A percentile compares a stretch with the other conserved stretches of the same genome.
Evolutionary conservation across 2,113 vertebrate species (phyloP).

Genomic region (Taxidea taxus): DNA sequence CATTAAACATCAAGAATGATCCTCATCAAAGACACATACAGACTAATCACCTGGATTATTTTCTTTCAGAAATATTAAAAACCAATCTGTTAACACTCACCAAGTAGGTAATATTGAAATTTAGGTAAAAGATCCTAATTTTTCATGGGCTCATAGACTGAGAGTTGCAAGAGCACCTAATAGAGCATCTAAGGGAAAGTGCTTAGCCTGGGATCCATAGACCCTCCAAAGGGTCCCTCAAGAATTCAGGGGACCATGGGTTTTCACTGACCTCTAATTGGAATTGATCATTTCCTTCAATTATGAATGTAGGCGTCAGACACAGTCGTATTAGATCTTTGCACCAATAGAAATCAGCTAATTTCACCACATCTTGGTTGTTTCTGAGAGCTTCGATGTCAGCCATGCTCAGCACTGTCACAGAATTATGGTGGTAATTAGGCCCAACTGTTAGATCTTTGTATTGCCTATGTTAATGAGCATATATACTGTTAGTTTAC

Average conservation of each 20-base stretch:
- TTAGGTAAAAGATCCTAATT: neutral
- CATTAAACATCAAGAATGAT: conserved; percentile 24
- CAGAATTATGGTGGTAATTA: neutral
- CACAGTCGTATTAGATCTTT: neutral
- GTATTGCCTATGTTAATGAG: neutral
- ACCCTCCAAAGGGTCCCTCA: neutral
- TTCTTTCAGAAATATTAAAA: conserved; percentile 50
- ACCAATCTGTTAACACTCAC: conserved; percentile 34
- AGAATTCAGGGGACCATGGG: neutral
- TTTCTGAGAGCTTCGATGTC: neutral
- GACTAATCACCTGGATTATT: conserved; percentile 24
- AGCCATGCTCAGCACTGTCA: neutral
- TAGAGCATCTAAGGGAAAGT: neutral
- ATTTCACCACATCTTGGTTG: neutral
- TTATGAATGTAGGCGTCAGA: neutral
- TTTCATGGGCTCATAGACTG: neutral
- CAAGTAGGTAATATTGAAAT: neutral
- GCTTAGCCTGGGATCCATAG: neutral
- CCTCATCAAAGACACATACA: conserved; percentile 50
- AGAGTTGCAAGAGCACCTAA: neutral
- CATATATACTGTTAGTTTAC: neutral
- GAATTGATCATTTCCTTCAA: neutral
- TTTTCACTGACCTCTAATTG: neutral
- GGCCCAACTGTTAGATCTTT: neutral
- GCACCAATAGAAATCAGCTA: neutral